Base-by-base conservation (phyloP, 2,113 vertebrate species). In the Tauraco erythrolophus region DNA sequence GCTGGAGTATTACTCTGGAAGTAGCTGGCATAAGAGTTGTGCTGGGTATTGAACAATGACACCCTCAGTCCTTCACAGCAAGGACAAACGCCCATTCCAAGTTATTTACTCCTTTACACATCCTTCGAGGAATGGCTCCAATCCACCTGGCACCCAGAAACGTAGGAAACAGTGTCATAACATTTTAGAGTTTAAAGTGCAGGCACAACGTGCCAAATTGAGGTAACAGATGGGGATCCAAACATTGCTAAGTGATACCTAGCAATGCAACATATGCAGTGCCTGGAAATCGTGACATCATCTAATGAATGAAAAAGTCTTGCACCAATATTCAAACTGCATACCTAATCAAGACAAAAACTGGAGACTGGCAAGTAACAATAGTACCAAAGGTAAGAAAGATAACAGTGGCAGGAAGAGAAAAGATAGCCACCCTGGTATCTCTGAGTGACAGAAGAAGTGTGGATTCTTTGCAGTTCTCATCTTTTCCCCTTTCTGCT, bases 211-310 rank as follows among this genome's bases (percentile, higher is more conserved):
- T 96, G 97, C 96, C 98, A 98, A 97, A 92, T 15, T 80, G 95
- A 94, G 92, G 94, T 88, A 96, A 76, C 96, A 97, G 96, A 98
- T 98, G 98, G 97, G 93, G 77, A 97, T 84, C 70, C 92, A 94
- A 97, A 97, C 94, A 97, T 56, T 97, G 93, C 92, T 95, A 94
- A 97, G 96, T 86, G 95, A 92, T 93, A 98, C 97, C 97, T 97
- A 97, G 96, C 91, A 97, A 94, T 91, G 93, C 83, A 97, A 92
- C 97, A 97, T 97, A 97, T 97, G 97, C 94, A 97, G 92, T 56
- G 84, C 96, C 89, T 93, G 83, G 88, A 62, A 96, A 96, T 92
- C 13, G 5, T 96, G 94, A 91, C 94, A 96, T 85, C 83, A 94
- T 19, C 92, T 94, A 92, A 80, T 58, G 90, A 95, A 96, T 85